Conservation (phyloP, 2,797 vertebrate species). For the Decapterus maruadsi region DNA sequence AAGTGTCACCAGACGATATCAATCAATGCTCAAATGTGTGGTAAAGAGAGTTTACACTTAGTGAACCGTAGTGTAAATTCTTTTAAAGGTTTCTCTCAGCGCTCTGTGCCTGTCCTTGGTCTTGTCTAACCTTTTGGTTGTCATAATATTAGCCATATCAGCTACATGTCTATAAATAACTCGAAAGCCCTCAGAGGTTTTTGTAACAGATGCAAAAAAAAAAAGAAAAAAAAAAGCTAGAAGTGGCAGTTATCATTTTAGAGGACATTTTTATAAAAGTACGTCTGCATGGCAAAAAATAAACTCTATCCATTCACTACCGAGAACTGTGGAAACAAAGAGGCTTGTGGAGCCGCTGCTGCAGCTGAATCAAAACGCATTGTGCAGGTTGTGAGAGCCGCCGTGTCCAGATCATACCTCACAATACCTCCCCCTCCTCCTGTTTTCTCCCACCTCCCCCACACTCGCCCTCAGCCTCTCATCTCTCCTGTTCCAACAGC, state of each 20-base stretch:
- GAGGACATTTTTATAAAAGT: conserved; percentile 46
- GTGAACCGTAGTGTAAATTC: not conserved
- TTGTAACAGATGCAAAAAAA: conserved; percentile 35
- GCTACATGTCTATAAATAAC: conserved; percentile 65
- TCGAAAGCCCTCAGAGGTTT: conserved; percentile 46
- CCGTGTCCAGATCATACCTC: conserved; percentile 56
- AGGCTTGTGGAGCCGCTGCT: conserved; percentile 21
- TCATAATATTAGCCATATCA: conserved; percentile 54
- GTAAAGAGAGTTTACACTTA: not conserved
- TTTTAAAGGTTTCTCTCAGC: conserved; percentile 1
- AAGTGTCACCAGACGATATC: conserved; percentile 1
- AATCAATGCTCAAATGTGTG: not conserved
- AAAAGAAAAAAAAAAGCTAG: not conserved
- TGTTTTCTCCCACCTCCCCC: conserved; percentile 75
- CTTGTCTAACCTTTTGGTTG: conserved; percentile 58
- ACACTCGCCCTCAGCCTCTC: conserved; percentile 77
- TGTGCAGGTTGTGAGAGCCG: conserved; percentile 40
- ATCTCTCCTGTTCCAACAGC: conserved; percentile 75
- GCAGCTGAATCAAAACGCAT: conserved; percentile 28
- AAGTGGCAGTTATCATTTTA: conserved; percentile 27
- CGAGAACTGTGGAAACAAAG: conserved; percentile 34
- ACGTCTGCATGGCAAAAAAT: not conserved
- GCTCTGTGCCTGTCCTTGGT: conserved; percentile 24
- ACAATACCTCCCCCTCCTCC: conserved; percentile 67
- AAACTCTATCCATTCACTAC: conserved; percentile 6